These are phyloP conservation scores for Zalophus californianus DNA, from an alignment of 2,797 vertebrate genomes.

Conservation along the genomic window DNA sequence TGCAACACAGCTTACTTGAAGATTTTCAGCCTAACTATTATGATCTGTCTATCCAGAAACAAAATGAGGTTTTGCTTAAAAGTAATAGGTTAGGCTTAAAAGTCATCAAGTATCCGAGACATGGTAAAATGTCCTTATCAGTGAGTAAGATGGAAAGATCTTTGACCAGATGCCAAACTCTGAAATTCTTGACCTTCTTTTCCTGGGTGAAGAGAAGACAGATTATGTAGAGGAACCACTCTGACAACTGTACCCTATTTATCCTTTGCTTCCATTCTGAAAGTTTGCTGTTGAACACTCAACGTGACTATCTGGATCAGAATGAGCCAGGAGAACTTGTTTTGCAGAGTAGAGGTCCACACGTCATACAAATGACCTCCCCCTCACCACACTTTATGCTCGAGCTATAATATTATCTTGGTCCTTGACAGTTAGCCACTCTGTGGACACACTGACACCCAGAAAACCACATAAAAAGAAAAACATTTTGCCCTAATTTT, in stretches of 20 bases:
- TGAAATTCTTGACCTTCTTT: neutral
- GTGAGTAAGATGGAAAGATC: neutral
- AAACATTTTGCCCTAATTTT: neutral
- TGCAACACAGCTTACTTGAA: neutral
- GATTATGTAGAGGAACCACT: neutral
- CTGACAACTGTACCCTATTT: rapidly evolving
- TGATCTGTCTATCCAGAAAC: neutral
- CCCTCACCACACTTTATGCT: neutral
- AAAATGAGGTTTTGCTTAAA: constrained; percentile 44
- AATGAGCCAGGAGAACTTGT: neutral
- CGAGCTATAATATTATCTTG: neutral
- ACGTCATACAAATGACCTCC: neutral
- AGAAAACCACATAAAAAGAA: neutral
- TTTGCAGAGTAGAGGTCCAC: neutral
- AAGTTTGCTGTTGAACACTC: neutral
- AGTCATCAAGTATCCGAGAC: neutral
- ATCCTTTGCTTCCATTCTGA: neutral
- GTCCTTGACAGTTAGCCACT: neutral
- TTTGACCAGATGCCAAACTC: neutral
- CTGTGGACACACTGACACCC: neutral
- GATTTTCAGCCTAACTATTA: constrained; percentile 26
- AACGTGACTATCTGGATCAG: neutral
- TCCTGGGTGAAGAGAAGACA: neutral
- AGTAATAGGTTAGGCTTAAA: constrained; percentile 28
- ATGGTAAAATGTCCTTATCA: neutral